Percentiles rank a stretch among this genome's conserved stretches.
phyloP scores from a whole-genome alignment of 2,113 vertebrate genomes.

The Sardina pilchardus region DNA sequence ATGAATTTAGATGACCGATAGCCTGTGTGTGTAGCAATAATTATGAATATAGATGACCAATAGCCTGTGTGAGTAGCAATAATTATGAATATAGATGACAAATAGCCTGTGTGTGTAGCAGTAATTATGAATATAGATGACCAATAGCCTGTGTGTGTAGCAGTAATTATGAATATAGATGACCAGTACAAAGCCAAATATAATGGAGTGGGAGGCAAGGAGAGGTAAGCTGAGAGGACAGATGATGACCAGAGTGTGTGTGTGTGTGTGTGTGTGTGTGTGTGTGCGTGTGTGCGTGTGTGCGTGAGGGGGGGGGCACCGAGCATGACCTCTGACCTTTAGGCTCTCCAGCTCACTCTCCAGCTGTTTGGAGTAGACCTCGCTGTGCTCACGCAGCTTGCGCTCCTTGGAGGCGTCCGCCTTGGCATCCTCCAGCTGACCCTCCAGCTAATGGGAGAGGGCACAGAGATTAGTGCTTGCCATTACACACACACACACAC shows the following conservation, averaged over 20 bases:
- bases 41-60: no score
- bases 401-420: conserved; percentile 91
- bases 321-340: conserved; percentile 77
- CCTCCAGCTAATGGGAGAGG: conserved; percentile 80
- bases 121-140: no score
- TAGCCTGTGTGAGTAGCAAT: no score
- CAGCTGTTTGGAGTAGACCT: conserved; percentile 88
- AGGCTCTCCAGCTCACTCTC: conserved; percentile 87
- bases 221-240: background rate
- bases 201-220: background rate
- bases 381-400: conserved; percentile 91
- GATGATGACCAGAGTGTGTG: background rate
- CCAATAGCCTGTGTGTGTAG: no score
- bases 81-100: no score
- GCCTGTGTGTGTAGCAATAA: no score
- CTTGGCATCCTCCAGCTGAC: conserved; percentile 81
- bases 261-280: no score
- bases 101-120: no score
- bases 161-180: no score
- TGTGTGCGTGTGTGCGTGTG: no score
- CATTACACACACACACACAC: background rate
- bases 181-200: no score
- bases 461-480: conserved; percentile 5
- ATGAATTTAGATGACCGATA: no score
- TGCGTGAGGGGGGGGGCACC: background rate